Evolutionary conservation across 1,140 invertebrate genomes (phyloP), one percentile per base, ranked within the genome.

Genomic region (Drosophila oshimai): DNA sequence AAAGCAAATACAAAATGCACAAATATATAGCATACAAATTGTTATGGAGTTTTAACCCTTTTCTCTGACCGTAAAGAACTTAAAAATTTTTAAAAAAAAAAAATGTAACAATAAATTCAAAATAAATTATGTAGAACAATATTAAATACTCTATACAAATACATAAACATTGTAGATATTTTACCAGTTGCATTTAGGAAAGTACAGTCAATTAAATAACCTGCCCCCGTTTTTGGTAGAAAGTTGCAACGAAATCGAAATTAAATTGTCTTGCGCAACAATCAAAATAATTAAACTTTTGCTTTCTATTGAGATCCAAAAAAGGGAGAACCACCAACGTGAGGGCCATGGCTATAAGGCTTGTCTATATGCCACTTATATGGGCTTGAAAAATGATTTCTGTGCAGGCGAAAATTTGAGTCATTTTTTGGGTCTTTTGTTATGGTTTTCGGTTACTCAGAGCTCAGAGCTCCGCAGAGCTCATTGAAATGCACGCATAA

Each of bases 401-500:
- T 53, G 46, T 17, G 29, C 24, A 31, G 20, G 3, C 20, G 36
- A 12, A 20, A 39, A 20, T 61, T 61, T 61, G 53, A 41, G 54
- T 55, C 46, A 72, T 22, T 9, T 29, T 26, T 13, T 28, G 47
- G 17, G 36, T 39, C 17, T 49, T 77, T 73, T 61, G 54, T 69
- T 65, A 67, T 24, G 4, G 13, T 28, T 69, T 69, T 60, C 34
- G 55, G 39, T 71, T 69, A 70, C 58, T 71, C 61, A 58, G 29
- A 51, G 1, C 55, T 67, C 55, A 53, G 24, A 47, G 72, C 80
- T 86, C 53, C 55, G 58, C 55, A 53, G 24, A 47, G 72, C 80
- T 86, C 53, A 84, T 84, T 84, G 80, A 75, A 84, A 84, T 84
- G 79, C 80, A 84, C 60, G 64, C 77, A 65, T 80, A 64, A 77